Percentiles rank a stretch among this genome's conserved stretches.
Evolutionary conservation across 2,888 invertebrate genomes (phyloP).

Genomic region (Agrotis puta): DNA sequence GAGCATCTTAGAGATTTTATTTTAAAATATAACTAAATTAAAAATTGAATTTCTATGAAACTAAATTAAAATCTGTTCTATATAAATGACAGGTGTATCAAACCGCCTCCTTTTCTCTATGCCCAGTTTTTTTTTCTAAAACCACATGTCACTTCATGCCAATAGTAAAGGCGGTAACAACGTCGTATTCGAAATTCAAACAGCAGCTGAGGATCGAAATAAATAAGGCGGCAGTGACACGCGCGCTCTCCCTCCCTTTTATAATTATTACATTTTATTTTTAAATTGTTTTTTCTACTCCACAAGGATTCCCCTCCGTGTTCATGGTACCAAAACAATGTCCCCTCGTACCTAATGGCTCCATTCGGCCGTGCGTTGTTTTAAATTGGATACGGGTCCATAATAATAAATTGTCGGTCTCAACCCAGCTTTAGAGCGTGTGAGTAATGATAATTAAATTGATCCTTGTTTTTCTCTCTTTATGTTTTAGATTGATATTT

Average conservation of each 20-base stretch:
- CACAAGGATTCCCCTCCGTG: conserved; percentile 88
- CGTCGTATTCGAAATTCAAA: conserved; percentile 81
- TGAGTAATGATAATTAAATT: conserved; percentile 90
- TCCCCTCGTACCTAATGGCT: conserved; percentile 84
- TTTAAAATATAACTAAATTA: neutral
- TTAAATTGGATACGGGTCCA: conserved; percentile 91
- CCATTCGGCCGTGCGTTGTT: conserved; percentile 88
- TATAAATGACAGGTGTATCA: conserved; percentile 63
- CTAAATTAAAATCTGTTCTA: neutral
- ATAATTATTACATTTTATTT: conserved; percentile 91
- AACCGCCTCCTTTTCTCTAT: conserved; percentile 36
- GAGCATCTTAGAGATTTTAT: neutral
- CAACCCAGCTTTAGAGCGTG: conserved; percentile 85
- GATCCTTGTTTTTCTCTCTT: conserved; percentile 83
- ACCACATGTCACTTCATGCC: conserved; percentile 81
- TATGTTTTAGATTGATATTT: conserved; percentile 64
- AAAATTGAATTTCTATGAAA: neutral
- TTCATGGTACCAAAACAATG: conserved; percentile 86
- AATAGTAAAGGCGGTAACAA: conserved; percentile 66
- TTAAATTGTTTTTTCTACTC: conserved; percentile 90
- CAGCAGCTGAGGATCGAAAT: conserved; percentile 88
- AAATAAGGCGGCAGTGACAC: conserved; percentile 88
- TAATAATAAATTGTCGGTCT: conserved; percentile 90
- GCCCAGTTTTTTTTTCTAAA: conserved; percentile 65
- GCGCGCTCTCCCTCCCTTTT: conserved; percentile 89